phyloP scores from a whole-genome alignment of 2,888 invertebrate species.

The Pinctada fucata region DNA sequence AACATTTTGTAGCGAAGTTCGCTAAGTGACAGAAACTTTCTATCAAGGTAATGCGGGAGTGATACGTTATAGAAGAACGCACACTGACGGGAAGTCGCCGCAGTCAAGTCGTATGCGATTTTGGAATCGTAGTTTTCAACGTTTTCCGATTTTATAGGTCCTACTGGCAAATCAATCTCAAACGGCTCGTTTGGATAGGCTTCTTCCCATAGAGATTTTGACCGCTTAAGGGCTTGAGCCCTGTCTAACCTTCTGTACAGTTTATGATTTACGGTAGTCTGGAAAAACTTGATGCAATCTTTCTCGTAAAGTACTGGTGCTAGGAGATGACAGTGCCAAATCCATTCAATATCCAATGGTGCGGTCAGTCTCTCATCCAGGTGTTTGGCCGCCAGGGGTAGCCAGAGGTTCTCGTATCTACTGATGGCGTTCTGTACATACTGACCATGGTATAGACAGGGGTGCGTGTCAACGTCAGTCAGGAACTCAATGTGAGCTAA shows the following conservation, averaged over 20 bases:
- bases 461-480: constrained; percentile 54
- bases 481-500: constrained; percentile 65
- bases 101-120: constrained; percentile 75
- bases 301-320: constrained; percentile 29
- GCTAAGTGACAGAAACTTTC: constrained; percentile 75
- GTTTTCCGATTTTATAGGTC: constrained; percentile 1
- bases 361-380: constrained; percentile 29
- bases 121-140: constrained; percentile 30
- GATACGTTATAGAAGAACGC: constrained; percentile 78
- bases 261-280: constrained; percentile 29
- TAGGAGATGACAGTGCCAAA: constrained; percentile 78
- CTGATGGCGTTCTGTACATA: constrained; percentile 76
- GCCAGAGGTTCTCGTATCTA: constrained; percentile 68
- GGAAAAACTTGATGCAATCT: constrained; percentile 24
- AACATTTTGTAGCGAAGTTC: constrained; percentile 76
- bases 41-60: constrained; percentile 77
- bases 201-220: constrained; percentile 58
- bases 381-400: constrained; percentile 36
- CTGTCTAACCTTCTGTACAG: constrained; percentile 31
- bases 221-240: constrained; percentile 30
- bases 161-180: constrained; percentile 48
- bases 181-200: constrained; percentile 67
- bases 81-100: constrained; percentile 76
- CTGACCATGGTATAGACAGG: constrained; percentile 67
- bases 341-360: constrained; percentile 77